phyloP scores from a whole-genome alignment of 2,113 vertebrate species.

The Mus musculus region GRCm39 chr17:80600001-80600500 shows the following conservation, averaged over 20 bases:
- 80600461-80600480: not conserved
- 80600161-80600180: not conserved
- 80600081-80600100: not conserved
- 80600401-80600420: not conserved
- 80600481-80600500: not conserved
- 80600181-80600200: not conserved
- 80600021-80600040: not conserved
- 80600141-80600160: too few relatives aligned
- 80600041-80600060: not conserved
- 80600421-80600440: not conserved
- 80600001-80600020: not conserved
- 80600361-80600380: not conserved
- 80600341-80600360: not conserved
- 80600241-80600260: not conserved
- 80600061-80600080: not conserved
- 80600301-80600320: not conserved
- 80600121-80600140: too few relatives aligned
- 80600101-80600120: not conserved
- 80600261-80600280: not conserved
- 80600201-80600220: not conserved
- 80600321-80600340: not conserved
- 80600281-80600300: not conserved
- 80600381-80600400: not conserved
- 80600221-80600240: not conserved
- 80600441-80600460: not conserved